phyloP scores from a whole-genome alignment of 2,113 vertebrate genomes.

The Marmota monax region DNA sequence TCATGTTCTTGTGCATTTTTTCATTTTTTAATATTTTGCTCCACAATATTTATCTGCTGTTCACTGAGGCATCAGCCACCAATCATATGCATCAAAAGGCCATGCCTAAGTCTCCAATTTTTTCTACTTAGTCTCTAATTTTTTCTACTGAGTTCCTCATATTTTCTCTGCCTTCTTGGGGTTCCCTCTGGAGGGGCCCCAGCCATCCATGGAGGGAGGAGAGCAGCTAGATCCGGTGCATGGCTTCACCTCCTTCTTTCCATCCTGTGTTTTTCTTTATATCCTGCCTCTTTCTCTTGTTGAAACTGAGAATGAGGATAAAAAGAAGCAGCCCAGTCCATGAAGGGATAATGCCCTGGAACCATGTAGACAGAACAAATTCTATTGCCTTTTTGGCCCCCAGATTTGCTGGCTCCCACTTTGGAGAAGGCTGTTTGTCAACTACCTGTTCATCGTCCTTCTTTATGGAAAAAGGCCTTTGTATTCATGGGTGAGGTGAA shows the following conservation, averaged over 20 bases:
- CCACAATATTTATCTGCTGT: neutral
- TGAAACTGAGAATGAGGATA: neutral
- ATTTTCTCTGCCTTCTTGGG: neutral
- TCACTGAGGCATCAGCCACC: neutral
- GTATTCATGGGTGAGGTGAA: neutral
- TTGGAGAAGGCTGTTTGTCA: neutral
- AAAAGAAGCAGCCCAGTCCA: neutral
- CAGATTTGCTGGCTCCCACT: no score
- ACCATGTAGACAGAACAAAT: neutral
- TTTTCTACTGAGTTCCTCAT: neutral
- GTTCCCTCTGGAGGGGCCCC: neutral
- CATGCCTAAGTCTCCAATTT: rapidly evolving
- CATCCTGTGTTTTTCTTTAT: neutral
- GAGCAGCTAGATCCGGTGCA: neutral
- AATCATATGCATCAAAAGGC: neutral
- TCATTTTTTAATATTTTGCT: neutral
- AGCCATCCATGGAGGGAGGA: rapidly evolving
- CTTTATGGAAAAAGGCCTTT: constrained; percentile 19
- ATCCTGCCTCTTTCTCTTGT: neutral
- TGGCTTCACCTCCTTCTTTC: neutral
- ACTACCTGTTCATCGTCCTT: neutral
- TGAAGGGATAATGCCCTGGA: neutral
- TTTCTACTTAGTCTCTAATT: neutral
- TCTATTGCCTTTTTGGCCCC: neutral
- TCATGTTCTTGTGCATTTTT: neutral